These are phyloP conservation scores for Danionella cerebrum DNA, from an alignment of 2,113 vertebrate genomes.

Conservation along the genomic window DNA sequence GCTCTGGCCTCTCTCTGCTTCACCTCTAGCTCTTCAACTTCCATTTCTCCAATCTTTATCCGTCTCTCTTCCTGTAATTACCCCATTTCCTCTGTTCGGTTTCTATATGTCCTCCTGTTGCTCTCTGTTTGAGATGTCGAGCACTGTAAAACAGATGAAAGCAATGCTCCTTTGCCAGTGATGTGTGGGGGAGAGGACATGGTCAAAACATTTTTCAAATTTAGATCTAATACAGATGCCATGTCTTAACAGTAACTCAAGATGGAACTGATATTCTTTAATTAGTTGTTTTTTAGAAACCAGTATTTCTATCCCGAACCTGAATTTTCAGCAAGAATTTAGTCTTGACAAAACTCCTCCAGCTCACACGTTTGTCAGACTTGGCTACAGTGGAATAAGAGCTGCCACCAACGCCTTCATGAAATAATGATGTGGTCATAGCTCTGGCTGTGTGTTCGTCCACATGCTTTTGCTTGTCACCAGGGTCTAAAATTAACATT, in stretches of 20 bases:
- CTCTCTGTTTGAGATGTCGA: background rate
- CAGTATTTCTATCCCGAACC: too few species aligned
- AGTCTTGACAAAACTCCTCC: background rate
- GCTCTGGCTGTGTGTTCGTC: background rate
- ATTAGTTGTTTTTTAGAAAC: too few species aligned
- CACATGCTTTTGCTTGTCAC: background rate
- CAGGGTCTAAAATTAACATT: too few species aligned
- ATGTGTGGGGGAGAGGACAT: too few species aligned
- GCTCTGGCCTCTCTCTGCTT: background rate
- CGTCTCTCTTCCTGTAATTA: background rate
- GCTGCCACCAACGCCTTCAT: conserved; percentile 4
- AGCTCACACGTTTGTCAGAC: background rate
- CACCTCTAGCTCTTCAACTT: too few species aligned
- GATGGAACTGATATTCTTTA: too few species aligned
- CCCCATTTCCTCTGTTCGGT: too few species aligned
- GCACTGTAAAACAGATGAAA: background rate
- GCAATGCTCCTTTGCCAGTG: background rate
- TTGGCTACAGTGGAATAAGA: background rate
- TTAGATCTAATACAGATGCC: too few species aligned
- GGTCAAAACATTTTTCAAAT: too few species aligned
- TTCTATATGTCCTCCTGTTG: background rate
- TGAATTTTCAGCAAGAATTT: background rate
- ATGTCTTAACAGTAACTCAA: too few species aligned
- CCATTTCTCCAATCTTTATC: background rate
- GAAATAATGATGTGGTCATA: background rate